A percentile compares a stretch with the other conserved stretches of the same genome.
Evolutionary conservation across 2,888 invertebrate genomes (phyloP).

Genomic region (Ischnura elegans): DNA sequence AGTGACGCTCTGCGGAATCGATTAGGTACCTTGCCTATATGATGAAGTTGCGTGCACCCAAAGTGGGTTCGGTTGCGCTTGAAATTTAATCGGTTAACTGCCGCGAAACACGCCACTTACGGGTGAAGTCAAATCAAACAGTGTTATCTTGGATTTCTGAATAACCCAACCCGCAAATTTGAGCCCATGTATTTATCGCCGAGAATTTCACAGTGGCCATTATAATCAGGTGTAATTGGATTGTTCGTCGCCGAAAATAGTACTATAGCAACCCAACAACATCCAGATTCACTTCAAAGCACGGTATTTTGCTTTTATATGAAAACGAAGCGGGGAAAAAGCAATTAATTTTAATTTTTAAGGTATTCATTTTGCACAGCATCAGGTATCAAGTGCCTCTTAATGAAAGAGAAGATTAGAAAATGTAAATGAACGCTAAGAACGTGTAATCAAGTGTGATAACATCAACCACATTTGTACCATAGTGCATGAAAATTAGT

Average conservation of each 20-base stretch:
- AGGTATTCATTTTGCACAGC: too few relatives aligned
- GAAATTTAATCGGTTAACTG: constrained; percentile 51
- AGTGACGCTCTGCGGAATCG: background rate
- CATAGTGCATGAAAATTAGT: too few relatives aligned
- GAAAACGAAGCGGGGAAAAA: too few relatives aligned
- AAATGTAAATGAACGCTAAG: too few relatives aligned
- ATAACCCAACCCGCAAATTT: background rate
- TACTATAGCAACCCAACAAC: too few relatives aligned
- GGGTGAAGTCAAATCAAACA: constrained; percentile 19
- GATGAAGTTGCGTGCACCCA: background rate
- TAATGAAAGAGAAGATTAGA: too few relatives aligned
- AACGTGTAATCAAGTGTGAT: too few relatives aligned
- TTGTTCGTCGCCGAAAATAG: background rate
- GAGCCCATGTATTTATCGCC: background rate
- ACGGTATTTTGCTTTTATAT: too few relatives aligned
- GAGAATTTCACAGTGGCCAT: background rate
- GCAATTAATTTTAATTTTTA: too few relatives aligned
- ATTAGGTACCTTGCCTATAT: background rate
- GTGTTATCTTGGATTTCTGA: constrained; percentile 34
- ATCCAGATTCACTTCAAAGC: too few relatives aligned
- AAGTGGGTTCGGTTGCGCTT: background rate
- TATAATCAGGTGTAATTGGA: background rate
- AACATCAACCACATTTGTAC: too few relatives aligned
- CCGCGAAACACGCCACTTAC: constrained; percentile 27
- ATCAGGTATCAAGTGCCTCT: too few relatives aligned